Base-by-base conservation (phyloP, 2,113 vertebrate genomes). In the Himantopus leucocephalus region DNA sequence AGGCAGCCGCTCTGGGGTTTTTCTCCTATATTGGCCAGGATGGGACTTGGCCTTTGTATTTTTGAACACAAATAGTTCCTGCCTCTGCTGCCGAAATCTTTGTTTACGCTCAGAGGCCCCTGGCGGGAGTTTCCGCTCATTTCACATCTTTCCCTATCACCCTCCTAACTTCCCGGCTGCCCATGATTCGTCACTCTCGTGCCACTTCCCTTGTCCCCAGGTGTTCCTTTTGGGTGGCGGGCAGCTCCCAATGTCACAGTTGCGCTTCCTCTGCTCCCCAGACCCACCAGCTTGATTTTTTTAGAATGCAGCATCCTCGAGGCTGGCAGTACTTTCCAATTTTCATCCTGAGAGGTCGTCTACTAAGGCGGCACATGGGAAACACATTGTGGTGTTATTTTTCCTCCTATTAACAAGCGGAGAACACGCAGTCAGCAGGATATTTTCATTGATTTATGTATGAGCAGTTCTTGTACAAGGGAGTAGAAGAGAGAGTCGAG, bases 161-260 rank as follows among this genome's bases (percentile, higher is more conserved):
- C 5, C 11, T 82, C 24, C 41, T 68, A 72, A 56, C 50, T 79
- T 90, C 47, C 39, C 77, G 53, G 23, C 23, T 76, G 47, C 67
- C 22, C 47, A 27, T 7, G 13, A 67, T 37, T 21, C 78, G 62
- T 76, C 20, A 43, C 3, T 29, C 50, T 34, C 0, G 0, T 15
- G 14, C 34, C 34, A 58, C n/a, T 63, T 70, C 15, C 13, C 7
- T 14, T 4, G 3, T 4, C 9, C 24, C 8, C 14, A 67, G 29
- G 29, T 5, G 15, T 34, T 82, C n/a, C 53, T 88, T 88, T 41
- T 47, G n/a, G 17, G 22, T 29, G 43, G 67, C 19, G 91, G n/a
- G 22, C 53, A 20, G n/a, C 32, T 86, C 75, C 21, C 3, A 5
- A 19, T 50, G 78, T 75, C 74, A 87, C 41, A 39, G 24, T 66